Conservation (phyloP, 2,888 invertebrate genomes). For the Clitarchus hookeri region DNA sequence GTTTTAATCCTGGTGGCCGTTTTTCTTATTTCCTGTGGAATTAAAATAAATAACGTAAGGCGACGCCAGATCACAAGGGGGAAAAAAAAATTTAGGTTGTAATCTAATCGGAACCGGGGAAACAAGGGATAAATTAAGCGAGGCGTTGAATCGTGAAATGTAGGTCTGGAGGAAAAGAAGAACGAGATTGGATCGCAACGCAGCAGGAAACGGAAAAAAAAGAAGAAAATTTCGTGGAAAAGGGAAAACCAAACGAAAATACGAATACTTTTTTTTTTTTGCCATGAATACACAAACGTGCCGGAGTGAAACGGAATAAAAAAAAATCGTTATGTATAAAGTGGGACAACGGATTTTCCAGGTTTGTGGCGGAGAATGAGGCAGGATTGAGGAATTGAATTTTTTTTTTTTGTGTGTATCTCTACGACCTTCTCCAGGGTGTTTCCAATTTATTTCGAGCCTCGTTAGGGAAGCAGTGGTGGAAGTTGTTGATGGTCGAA, state of each 20-base stretch:
- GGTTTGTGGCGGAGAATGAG: not conserved
- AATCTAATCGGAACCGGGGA: not conserved
- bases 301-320: not conserved
- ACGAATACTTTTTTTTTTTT: not conserved
- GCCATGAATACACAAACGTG: not conserved
- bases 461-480: not conserved
- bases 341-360: not conserved
- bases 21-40: not conserved
- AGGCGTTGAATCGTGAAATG: not conserved
- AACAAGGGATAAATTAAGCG: not conserved
- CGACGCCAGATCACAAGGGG: not conserved
- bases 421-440: not conserved
- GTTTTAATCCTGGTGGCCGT: no score
- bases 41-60: not conserved
- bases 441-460: constrained; percentile 9
- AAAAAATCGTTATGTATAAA: not conserved
- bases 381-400: not conserved
- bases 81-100: not conserved
- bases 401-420: not conserved
- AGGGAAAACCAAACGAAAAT: not conserved
- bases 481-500: not conserved
- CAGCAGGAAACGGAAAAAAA: not conserved
- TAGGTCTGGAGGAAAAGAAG: not conserved
- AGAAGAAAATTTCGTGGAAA: not conserved
- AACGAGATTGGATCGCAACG: not conserved